Percentiles rank a stretch among this genome's conserved stretches.
Evolutionary conservation across 2,797 vertebrate species (phyloP).

Genomic region (Alfaro cultratus): DNA sequence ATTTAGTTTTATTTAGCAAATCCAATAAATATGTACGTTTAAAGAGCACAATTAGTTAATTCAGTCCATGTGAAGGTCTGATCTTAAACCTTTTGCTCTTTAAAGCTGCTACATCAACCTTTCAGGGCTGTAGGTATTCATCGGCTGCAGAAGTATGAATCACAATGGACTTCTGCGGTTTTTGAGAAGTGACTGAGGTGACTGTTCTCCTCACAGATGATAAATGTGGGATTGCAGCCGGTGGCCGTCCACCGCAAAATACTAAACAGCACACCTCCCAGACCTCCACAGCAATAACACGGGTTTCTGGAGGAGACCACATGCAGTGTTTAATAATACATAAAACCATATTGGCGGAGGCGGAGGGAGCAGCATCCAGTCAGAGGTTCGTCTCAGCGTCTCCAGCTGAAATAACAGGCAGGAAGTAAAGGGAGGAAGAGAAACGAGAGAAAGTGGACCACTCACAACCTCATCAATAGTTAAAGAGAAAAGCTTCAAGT

Average conservation of each 20-base stretch:
- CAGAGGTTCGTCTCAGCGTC: slow-evolving; percentile 57
- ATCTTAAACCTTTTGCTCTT: slow-evolving; percentile 20
- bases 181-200: slow-evolving; percentile 44
- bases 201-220: slow-evolving; percentile 36
- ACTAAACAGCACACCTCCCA: slow-evolving; percentile 51
- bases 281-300: slow-evolving; percentile 33
- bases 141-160: slow-evolving; percentile 30
- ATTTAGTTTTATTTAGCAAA: slow-evolving; percentile 21
- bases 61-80: not conserved
- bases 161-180: slow-evolving; percentile 31
- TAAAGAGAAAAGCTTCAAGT: slow-evolving; percentile 73
- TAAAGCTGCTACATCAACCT: not conserved
- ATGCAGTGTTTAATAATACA: slow-evolving; percentile 76
- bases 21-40: not conserved
- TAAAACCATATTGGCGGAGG: slow-evolving; percentile 44
- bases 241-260: slow-evolving; percentile 45
- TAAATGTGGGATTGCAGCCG: slow-evolving; percentile 45
- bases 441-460: slow-evolving; percentile 75
- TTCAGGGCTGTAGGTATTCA: not conserved
- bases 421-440: slow-evolving; percentile 66
- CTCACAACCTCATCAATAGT: slow-evolving; percentile 83
- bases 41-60: slow-evolving; percentile 4
- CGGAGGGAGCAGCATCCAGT: slow-evolving; percentile 49
- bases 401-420: slow-evolving; percentile 74
- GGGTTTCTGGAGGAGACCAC: slow-evolving; percentile 55